phyloP scores from a whole-genome alignment of 2,888 invertebrate species.

The Pilophorus perplexus region DNA sequence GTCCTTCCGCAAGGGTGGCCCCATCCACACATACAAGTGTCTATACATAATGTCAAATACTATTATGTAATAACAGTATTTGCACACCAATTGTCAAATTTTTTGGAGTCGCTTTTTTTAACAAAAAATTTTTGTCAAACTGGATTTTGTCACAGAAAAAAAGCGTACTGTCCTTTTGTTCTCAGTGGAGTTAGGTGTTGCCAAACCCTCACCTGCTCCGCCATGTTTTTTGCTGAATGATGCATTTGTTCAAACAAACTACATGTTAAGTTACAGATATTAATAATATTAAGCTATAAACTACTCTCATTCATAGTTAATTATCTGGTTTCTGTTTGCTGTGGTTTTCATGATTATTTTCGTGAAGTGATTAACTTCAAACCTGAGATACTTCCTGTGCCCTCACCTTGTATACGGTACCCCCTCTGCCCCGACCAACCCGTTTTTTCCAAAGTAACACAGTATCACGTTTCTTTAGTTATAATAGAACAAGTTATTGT shows the following conservation, averaged over 20 bases:
- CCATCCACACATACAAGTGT: constrained; percentile 42
- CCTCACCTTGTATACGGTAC: constrained; percentile 31
- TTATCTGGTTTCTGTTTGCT: constrained; percentile 45
- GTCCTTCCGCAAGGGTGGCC: constrained; percentile 10
- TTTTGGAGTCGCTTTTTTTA: constrained; percentile 39
- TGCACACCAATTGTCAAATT: constrained; percentile 43
- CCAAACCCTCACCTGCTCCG: neutral
- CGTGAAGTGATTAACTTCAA: constrained; percentile 25
- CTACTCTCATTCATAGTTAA: constrained; percentile 40
- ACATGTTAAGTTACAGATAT: constrained; percentile 45
- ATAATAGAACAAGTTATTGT: constrained; percentile 35
- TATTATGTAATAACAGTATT: constrained; percentile 48
- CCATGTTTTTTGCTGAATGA: constrained; percentile 33
- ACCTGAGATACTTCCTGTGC: neutral
- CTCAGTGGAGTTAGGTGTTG: neutral
- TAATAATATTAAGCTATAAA: constrained; percentile 44
- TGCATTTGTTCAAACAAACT: constrained; percentile 32
- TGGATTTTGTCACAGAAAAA: constrained; percentile 21
- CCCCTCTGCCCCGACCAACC: constrained; percentile 1
- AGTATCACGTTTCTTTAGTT: constrained; percentile 34
- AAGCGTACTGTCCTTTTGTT: constrained; percentile 34
- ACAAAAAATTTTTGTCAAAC: constrained; percentile 21
- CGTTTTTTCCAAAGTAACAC: constrained; percentile 9
- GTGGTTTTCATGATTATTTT: constrained; percentile 43
- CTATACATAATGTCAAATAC: constrained; percentile 48